Conservation (phyloP, 2,797 vertebrate species). For the Falco peregrinus region DNA sequence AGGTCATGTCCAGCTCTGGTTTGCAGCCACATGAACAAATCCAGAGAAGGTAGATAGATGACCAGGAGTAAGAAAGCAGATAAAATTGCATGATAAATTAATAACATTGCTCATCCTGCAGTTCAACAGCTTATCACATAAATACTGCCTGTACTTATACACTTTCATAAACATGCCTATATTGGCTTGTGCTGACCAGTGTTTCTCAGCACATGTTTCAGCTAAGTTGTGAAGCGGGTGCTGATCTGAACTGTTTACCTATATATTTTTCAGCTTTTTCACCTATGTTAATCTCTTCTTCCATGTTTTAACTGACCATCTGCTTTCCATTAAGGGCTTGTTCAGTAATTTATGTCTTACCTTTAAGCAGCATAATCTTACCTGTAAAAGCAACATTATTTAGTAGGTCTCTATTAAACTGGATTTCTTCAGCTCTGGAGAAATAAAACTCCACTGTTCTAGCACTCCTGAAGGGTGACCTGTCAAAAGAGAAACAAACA, state of each 20-base stretch:
- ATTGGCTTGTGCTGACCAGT: neutral
- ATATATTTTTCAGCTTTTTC: neutral
- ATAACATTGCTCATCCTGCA: neutral
- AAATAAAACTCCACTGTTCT: neutral
- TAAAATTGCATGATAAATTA: neutral
- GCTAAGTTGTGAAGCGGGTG: neutral
- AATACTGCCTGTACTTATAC: neutral
- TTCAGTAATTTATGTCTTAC: neutral
- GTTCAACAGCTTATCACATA: neutral
- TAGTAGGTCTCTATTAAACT: neutral
- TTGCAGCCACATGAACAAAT: neutral
- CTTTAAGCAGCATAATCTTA: neutral
- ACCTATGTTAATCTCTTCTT: neutral
- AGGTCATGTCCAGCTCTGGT: neutral
- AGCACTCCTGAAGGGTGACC: fast-evolving
- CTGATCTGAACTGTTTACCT: neutral
- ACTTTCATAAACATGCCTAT: neutral
- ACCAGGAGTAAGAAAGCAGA: neutral
- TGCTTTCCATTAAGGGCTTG: neutral
- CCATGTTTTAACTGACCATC: neutral
- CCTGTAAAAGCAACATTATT: neutral
- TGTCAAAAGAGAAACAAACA: neutral
- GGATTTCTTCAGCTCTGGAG: neutral
- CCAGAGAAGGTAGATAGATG: neutral
- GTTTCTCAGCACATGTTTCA: neutral